A percentile compares a stretch with the other conserved stretches of the same genome.
Conservation (phyloP, 2,797 vertebrate species). For the Crotalus adamanteus region DNA sequence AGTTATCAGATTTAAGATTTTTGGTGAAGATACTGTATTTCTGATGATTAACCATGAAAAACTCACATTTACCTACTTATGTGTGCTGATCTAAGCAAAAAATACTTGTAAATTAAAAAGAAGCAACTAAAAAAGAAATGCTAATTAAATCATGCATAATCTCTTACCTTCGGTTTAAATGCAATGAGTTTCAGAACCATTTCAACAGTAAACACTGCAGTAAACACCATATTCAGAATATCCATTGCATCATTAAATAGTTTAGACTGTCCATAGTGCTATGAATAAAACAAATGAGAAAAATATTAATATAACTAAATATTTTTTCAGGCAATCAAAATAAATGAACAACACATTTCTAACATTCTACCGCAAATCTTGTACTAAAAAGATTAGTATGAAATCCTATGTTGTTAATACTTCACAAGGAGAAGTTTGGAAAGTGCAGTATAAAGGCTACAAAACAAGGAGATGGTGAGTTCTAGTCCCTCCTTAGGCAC, state of each 20-base stretch:
- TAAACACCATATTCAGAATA: slow-evolving; percentile 99
- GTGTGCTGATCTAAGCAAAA: slow-evolving; percentile 37
- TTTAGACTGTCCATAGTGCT: slow-evolving; percentile 96
- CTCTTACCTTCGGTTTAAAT: slow-evolving; percentile 97
- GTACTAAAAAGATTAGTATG: not conserved
- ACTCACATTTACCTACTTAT: slow-evolving; percentile 28
- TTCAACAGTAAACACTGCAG: slow-evolving; percentile 95
- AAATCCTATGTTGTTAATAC: not conserved
- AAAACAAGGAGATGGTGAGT: not conserved
- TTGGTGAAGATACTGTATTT: slow-evolving; percentile 18
- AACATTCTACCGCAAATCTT: not conserved
- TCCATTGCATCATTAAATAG: slow-evolving; percentile 97
- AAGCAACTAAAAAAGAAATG: slow-evolving; percentile 26
- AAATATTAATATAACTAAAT: slow-evolving; percentile 22
- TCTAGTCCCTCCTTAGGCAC: not conserved
- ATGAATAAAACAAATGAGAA: slow-evolving; percentile 45
- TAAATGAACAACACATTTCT: not conserved
- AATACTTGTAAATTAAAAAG: slow-evolving; percentile 36
- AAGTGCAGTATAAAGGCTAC: not conserved
- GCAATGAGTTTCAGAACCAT: slow-evolving; percentile 99
- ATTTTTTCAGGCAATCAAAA: not conserved
- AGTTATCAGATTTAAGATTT: slow-evolving; percentile 23
- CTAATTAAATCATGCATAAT: slow-evolving; percentile 43
- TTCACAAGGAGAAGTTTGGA: not conserved
- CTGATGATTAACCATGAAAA: slow-evolving; percentile 24